A percentile compares a stretch with the other conserved stretches of the same genome.
These are phyloP conservation scores for Mimachlamys varia DNA, from an alignment of 2,888 invertebrate species.

Conservation along the genomic window DNA sequence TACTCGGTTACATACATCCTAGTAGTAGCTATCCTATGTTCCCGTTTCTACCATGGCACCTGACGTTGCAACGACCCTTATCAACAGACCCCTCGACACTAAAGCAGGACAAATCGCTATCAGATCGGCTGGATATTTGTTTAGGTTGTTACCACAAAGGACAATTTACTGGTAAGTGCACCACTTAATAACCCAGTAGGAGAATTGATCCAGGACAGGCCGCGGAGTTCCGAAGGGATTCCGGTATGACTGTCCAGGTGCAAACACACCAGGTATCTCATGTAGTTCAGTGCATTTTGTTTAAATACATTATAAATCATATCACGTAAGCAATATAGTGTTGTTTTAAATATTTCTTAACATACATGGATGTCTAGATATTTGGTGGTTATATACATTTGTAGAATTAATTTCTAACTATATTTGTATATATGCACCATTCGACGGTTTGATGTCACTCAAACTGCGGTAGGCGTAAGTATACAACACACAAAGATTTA, in stretches of 20 bases:
- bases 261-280: conserved; percentile 13
- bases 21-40: background rate
- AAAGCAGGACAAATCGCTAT: conserved; percentile 22
- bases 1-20: background rate
- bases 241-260: background rate
- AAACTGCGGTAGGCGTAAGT: too few relatives aligned
- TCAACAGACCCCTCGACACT: background rate
- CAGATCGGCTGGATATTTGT: conserved; percentile 32
- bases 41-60: background rate
- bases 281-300: background rate
- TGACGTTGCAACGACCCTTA: background rate
- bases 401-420: too few relatives aligned
- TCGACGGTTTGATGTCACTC: too few relatives aligned
- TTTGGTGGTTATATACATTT: too few relatives aligned
- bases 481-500: too few relatives aligned
- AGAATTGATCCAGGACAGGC: background rate
- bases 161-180: conserved; percentile 31
- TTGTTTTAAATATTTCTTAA: background rate
- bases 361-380: too few relatives aligned
- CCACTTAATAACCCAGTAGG: background rate
- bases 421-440: too few relatives aligned
- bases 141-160: conserved; percentile 34
- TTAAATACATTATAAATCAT: background rate
- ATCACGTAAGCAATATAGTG: background rate
- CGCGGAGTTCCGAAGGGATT: conserved; percentile 24